These are phyloP conservation scores for Calyptommatus sinebrachiatus DNA, from an alignment of 2,113 vertebrate genomes.

Conservation along the genomic window DNA sequence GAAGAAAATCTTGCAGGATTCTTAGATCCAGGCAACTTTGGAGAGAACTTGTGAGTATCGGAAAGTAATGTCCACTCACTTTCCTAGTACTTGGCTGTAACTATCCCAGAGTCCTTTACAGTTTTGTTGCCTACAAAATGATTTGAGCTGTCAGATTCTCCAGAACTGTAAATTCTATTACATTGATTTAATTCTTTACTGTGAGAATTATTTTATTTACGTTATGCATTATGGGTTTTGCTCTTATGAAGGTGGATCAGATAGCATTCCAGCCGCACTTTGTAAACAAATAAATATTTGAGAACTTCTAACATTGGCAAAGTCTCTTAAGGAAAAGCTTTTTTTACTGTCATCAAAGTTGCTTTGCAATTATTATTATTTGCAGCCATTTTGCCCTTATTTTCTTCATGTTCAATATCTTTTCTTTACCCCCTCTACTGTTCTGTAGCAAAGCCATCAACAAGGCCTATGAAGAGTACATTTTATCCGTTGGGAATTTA, in stretches of 20 bases:
- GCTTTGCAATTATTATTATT: no score
- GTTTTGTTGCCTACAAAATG: not conserved
- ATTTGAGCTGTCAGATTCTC: not conserved
- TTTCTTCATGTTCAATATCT: not conserved
- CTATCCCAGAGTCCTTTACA: not conserved
- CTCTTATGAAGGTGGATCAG: not conserved
- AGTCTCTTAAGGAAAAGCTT: not conserved
- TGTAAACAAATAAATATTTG: not conserved
- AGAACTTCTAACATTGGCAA: not conserved
- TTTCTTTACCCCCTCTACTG: not conserved
- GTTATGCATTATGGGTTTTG: no score
- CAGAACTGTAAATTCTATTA: not conserved
- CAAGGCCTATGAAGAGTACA: constrained; percentile 89
- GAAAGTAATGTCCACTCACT: not conserved
- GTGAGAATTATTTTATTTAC: not conserved
- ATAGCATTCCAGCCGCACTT: not conserved
- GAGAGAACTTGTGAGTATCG: constrained; percentile 87
- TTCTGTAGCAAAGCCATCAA: constrained; percentile 82
- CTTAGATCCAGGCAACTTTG: constrained; percentile 90
- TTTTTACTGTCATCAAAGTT: not conserved
- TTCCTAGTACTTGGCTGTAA: not conserved
- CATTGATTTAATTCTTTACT: not conserved
- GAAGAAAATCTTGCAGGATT: constrained; percentile 89
- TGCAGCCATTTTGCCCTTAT: not conserved
- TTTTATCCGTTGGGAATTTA: constrained; percentile 85